Conservation (phyloP, 2,888 invertebrate genomes). For the Drosophila mimetica region DNA sequence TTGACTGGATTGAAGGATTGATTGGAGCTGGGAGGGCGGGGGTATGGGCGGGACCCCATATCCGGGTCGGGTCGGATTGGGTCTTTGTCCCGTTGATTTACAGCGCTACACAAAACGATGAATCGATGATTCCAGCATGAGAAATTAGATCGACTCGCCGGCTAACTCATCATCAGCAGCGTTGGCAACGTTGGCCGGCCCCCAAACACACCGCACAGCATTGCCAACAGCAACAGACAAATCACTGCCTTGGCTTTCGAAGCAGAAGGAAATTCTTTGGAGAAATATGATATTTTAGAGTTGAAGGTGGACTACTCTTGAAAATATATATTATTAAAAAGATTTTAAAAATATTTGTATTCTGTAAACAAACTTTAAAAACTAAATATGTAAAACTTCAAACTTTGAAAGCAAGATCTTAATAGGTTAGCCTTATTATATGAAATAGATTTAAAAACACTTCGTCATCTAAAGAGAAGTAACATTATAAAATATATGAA, state of each 20-base stretch:
- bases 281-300: no score
- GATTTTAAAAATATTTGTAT: no score
- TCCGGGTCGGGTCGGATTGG: slow-evolving; percentile 44
- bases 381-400: no score
- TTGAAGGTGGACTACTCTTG: not conserved
- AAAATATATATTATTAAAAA: not conserved
- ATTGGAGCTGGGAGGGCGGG: slow-evolving; percentile 49
- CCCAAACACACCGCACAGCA: slow-evolving; percentile 46
- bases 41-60: slow-evolving; percentile 23
- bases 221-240: slow-evolving; percentile 64
- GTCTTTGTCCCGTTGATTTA: slow-evolving; percentile 69
- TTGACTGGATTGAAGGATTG: slow-evolving; percentile 53
- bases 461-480: no score
- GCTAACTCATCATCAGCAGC: slow-evolving; percentile 70
- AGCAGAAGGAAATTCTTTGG: slow-evolving; percentile 1
- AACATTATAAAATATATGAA: no score
- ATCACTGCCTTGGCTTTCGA: slow-evolving; percentile 57
- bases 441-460: no score
- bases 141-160: slow-evolving; percentile 78
- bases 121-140: slow-evolving; percentile 80
- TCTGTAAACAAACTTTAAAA: no score
- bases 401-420: no score
- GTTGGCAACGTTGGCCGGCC: slow-evolving; percentile 31
- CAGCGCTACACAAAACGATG: slow-evolving; percentile 73
- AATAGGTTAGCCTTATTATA: no score